Percentiles rank a stretch among this genome's conserved stretches.
These are phyloP conservation scores for Aspiorhynchus laticeps DNA, from an alignment of 2,113 vertebrate species.

Conservation along the genomic window DNA sequence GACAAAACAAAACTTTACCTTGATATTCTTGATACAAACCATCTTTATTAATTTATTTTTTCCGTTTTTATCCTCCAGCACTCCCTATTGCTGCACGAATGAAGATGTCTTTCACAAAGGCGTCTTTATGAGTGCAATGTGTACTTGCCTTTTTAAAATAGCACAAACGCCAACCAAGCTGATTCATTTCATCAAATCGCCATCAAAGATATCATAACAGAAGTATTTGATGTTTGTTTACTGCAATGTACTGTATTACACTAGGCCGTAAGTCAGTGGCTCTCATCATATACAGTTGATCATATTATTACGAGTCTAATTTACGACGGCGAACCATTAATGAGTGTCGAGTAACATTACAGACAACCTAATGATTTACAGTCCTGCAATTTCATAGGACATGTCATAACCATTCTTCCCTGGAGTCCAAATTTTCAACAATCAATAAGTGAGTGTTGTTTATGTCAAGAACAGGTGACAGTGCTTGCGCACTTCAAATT, in stretches of 20 bases:
- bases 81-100: background rate
- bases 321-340: background rate
- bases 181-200: background rate
- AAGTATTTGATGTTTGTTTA: background rate
- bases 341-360: too few relatives aligned
- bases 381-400: background rate
- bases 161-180: background rate
- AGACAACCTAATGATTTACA: background rate
- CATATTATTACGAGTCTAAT: background rate
- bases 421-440: background rate
- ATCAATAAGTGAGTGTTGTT: background rate
- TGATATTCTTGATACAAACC: conserved; percentile 10
- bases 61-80: background rate
- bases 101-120: background rate
- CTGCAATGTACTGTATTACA: background rate
- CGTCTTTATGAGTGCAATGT: background rate
- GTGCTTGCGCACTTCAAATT: background rate
- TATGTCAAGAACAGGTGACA: background rate
- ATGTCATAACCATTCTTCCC: background rate
- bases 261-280: background rate
- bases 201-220: background rate
- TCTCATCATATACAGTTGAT: background rate
- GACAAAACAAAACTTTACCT: conserved; percentile 11
- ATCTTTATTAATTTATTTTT: conserved; percentile 5
- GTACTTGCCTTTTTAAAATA: background rate